Evolutionary conservation across 2,797 vertebrate genomes (phyloP).

Genomic region (Sebastes oblongus): DNA sequence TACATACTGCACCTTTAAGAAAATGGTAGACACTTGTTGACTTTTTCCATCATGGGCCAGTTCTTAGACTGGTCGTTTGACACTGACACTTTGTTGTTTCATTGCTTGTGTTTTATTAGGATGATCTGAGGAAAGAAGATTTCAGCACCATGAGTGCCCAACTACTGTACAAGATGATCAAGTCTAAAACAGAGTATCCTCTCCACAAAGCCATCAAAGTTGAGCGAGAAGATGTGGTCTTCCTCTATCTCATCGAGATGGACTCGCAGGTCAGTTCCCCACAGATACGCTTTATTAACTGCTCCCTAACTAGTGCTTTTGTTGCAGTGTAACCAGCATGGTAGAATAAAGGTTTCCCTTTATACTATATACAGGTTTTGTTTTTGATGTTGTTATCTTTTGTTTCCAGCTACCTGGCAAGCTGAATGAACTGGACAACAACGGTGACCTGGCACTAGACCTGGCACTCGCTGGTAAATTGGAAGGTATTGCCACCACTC

Average conservation of each 20-base stretch:
- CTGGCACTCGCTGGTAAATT: slow-evolving; percentile 90
- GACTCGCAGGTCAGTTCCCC: slow-evolving; percentile 89
- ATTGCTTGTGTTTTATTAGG: slow-evolving; percentile 74
- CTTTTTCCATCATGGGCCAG: neutral
- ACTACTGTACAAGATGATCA: slow-evolving; percentile 98
- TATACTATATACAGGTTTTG: neutral
- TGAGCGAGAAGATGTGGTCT: slow-evolving; percentile 96
- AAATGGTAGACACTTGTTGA: neutral
- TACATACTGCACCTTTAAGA: neutral
- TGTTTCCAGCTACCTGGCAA: slow-evolving; percentile 89
- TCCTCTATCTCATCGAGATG: slow-evolving; percentile 98
- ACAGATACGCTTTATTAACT: too few relatives aligned
- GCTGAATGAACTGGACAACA: slow-evolving; percentile 94
- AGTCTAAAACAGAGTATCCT: slow-evolving; percentile 96
- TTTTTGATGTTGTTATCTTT: neutral
- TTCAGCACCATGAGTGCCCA: slow-evolving; percentile 98
- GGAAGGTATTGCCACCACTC: slow-evolving; percentile 94
- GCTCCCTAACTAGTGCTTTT: neutral
- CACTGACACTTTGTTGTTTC: neutral
- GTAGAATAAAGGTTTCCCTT: neutral
- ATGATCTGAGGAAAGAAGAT: slow-evolving; percentile 96
- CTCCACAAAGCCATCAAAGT: slow-evolving; percentile 98
- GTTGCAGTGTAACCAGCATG: neutral
- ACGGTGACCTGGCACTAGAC: slow-evolving; percentile 95
- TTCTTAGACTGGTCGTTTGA: neutral